Conservation (phyloP, 2,888 invertebrate species). For the Aporophyla lueneburgensis region DNA sequence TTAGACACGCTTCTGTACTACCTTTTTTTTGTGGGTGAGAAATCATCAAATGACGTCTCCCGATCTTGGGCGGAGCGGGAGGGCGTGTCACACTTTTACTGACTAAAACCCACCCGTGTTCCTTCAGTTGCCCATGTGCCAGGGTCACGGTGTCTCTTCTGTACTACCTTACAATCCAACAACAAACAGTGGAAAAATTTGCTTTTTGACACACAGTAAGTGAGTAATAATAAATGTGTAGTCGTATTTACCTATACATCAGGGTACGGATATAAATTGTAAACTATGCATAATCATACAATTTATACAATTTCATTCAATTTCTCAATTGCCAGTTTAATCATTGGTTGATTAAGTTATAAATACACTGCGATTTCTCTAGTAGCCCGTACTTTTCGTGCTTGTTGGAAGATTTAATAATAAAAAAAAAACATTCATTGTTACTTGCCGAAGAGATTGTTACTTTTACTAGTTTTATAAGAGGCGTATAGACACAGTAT, state of each 20-base stretch:
- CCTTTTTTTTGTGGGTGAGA: no score
- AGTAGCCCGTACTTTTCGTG: conserved; percentile 15
- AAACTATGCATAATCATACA: conserved; percentile 2
- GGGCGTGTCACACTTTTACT: no score
- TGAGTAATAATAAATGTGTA: no score
- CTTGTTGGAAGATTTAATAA: conserved; percentile 9
- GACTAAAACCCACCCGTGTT: no score
- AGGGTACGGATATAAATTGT: background rate
- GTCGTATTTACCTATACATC: no score
- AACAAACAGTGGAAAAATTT: background rate
- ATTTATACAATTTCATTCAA: conserved; percentile 2
- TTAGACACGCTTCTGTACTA: background rate
- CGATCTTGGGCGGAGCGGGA: no score
- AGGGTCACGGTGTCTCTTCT: no score
- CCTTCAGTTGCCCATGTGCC: no score
- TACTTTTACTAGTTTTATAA: conserved; percentile 32
- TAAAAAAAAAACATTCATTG: conserved; percentile 26
- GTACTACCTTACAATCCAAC: background rate
- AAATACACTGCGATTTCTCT: conserved; percentile 27
- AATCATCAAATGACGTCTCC: no score
- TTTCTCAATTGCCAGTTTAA: conserved; percentile 16
- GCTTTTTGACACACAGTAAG: background rate
- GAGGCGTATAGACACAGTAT: background rate
- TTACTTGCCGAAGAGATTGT: conserved; percentile 12
- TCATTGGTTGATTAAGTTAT: conserved; percentile 9